A percentile compares a stretch with the other conserved stretches of the same genome.
These are phyloP conservation scores for Sphenopsis melanotis DNA, from an alignment of 2,797 vertebrate genomes.

Conservation along the genomic window DNA sequence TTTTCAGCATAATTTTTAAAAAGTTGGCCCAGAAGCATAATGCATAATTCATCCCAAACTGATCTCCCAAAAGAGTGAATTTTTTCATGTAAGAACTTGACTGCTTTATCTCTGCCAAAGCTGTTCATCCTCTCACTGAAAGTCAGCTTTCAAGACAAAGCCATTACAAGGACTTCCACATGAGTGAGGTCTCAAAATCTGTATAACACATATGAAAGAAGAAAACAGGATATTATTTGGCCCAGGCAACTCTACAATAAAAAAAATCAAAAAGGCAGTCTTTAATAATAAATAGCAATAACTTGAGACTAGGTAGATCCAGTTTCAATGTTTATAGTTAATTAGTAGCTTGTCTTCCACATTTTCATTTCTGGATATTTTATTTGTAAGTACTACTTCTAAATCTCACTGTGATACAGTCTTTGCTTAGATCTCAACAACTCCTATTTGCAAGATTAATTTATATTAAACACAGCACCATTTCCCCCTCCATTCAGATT, in stretches of 20 bases:
- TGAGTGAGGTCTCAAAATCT: not conserved
- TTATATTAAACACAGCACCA: not conserved
- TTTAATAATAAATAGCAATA: not conserved
- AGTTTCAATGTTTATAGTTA: not conserved
- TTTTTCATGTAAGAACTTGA: constrained; percentile 9
- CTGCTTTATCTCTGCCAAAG: constrained; percentile 18
- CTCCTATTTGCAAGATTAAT: not conserved
- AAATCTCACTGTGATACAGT: not conserved
- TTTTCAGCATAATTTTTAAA: not conserved
- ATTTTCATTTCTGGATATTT: not conserved
- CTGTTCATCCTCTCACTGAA: not conserved
- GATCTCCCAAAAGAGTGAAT: constrained; percentile 9
- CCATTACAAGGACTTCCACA: not conserved
- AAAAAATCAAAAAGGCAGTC: not conserved
- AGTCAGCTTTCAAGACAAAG: not conserved
- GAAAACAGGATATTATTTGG: not conserved
- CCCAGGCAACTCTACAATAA: not conserved
- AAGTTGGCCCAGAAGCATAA: constrained; percentile 25
- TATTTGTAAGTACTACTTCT: not conserved
- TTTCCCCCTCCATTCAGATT: not conserved
- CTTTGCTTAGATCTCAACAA: not conserved
- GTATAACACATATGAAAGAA: not conserved
- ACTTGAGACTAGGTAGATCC: not conserved
- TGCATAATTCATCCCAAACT: constrained; percentile 17
- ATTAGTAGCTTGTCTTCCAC: not conserved